Percentiles rank a stretch among this genome's conserved stretches.
phyloP scores from a whole-genome alignment of 2,797 vertebrate species.

The Perodicticus potto region DNA sequence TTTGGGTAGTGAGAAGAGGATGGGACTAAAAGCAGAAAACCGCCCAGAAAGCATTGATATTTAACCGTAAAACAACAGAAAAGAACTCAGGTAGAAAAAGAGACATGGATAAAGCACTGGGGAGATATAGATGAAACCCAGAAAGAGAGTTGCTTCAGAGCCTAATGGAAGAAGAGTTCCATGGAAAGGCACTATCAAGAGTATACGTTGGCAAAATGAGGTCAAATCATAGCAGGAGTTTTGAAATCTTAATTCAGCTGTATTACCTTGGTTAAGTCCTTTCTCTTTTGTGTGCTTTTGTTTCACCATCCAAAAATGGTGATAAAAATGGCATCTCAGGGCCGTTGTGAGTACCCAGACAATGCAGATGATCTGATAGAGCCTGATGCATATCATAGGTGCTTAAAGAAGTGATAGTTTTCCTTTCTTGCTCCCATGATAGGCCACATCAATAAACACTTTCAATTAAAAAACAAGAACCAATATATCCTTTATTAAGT shows the following conservation, averaged over 20 bases:
- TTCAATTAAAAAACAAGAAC: not conserved
- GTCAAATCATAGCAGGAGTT: not conserved
- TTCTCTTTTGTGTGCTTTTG: not conserved
- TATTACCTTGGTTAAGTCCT: too few species aligned
- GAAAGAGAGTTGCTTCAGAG: not conserved
- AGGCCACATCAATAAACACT: not conserved
- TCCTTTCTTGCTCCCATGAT: fast-evolving
- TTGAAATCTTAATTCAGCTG: not conserved
- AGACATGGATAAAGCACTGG: not conserved
- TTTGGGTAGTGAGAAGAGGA: fast-evolving
- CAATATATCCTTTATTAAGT: fast-evolving
- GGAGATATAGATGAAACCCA: not conserved
- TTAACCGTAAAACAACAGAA: not conserved
- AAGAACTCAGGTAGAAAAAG: not conserved
- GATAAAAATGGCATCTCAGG: not conserved
- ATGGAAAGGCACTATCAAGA: not conserved
- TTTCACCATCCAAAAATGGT: not conserved
- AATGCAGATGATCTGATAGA: too few species aligned
- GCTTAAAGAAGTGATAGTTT: not conserved
- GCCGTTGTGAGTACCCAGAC: not conserved
- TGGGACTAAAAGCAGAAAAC: fast-evolving
- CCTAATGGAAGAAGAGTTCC: not conserved
- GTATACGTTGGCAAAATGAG: not conserved
- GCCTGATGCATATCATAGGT: too few species aligned
- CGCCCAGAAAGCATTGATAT: not conserved